Evolutionary conservation across 37 sponge, comb jelly and placozoan genomes (phyloP).

Genomic region (Diacarnus erythraeanus): DNA sequence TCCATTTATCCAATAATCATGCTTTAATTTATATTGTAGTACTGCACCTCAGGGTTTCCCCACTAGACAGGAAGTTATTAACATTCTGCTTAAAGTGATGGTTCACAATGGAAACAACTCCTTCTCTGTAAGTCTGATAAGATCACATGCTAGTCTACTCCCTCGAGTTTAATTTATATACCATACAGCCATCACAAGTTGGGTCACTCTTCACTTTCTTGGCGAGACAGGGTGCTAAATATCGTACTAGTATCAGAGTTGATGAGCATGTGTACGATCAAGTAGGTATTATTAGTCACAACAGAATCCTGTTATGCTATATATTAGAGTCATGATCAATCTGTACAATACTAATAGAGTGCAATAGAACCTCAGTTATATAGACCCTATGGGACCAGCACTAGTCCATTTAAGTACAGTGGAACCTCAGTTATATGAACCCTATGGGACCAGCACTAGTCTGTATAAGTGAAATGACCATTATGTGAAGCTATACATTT

Average conservation of each 20-base stretch:
- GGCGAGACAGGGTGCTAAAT: slow-evolving; percentile 75
- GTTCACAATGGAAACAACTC: slow-evolving; percentile 21
- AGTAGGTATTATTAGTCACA: slow-evolving; percentile 10
- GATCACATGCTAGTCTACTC: background rate
- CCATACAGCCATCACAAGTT: slow-evolving; percentile 70
- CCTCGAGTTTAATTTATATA: background rate
- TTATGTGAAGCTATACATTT: no score
- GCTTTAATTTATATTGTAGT: no score
- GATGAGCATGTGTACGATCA: slow-evolving; percentile 69
- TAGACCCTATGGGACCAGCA: no score
- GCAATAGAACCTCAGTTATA: no score
- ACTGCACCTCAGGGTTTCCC: slow-evolving; percentile 42
- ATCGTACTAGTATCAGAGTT: slow-evolving; percentile 53
- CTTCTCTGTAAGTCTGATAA: slow-evolving; percentile 46
- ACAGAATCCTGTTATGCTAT: background rate
- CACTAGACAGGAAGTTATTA: slow-evolving; percentile 61
- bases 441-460: no score
- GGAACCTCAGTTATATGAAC: no score
- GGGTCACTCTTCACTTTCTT: slow-evolving; percentile 86
- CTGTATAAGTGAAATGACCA: no score
- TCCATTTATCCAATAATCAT: no score
- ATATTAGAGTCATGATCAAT: background rate
- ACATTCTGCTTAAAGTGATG: slow-evolving; percentile 66
- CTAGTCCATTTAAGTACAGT: no score
- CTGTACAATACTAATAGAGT: no score